Percentiles rank a stretch among this genome's conserved stretches.
These are phyloP conservation scores for Apeira syringaria DNA, from an alignment of 2,888 invertebrate species.

Conservation along the genomic window DNA sequence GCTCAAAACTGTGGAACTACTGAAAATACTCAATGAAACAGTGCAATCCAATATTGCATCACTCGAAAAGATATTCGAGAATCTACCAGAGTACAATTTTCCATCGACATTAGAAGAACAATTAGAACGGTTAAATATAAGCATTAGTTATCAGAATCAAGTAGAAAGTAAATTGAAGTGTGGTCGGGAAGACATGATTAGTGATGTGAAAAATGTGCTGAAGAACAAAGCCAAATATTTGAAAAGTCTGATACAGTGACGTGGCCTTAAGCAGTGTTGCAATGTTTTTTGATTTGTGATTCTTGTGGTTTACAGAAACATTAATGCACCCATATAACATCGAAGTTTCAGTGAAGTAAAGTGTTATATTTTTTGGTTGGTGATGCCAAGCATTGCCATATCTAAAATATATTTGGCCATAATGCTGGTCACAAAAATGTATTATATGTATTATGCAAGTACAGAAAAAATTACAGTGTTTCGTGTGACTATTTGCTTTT, in stretches of 20 bases:
- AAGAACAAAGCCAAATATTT: constrained; percentile 82
- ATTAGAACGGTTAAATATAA: constrained; percentile 59
- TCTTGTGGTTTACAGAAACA: constrained; percentile 1
- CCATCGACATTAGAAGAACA: constrained; percentile 57
- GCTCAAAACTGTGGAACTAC: constrained; percentile 53
- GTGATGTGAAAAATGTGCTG: constrained; percentile 78
- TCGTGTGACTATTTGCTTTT: too few species aligned
- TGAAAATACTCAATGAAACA: constrained; percentile 57
- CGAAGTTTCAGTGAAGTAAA: too few species aligned
- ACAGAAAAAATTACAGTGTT: too few species aligned
- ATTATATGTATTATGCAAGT: too few species aligned
- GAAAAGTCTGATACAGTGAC: constrained; percentile 64
- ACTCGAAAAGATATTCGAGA: constrained; percentile 68
- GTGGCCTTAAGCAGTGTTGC: constrained; percentile 27
- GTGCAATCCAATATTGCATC: constrained; percentile 57
- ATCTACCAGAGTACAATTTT: constrained; percentile 62
- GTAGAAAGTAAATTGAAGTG: constrained; percentile 71
- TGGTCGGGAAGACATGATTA: constrained; percentile 76
- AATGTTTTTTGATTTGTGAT: constrained; percentile 5
- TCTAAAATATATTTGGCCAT: too few species aligned
- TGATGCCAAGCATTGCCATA: too few species aligned
- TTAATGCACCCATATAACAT: too few species aligned
- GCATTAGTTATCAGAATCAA: constrained; percentile 58
- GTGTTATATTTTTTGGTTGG: too few species aligned
- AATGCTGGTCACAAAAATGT: too few species aligned